Percentiles rank a stretch among this genome's conserved stretches.
Evolutionary conservation across 2,797 vertebrate genomes (phyloP).

Genomic region (Muscicapa comitata): DNA sequence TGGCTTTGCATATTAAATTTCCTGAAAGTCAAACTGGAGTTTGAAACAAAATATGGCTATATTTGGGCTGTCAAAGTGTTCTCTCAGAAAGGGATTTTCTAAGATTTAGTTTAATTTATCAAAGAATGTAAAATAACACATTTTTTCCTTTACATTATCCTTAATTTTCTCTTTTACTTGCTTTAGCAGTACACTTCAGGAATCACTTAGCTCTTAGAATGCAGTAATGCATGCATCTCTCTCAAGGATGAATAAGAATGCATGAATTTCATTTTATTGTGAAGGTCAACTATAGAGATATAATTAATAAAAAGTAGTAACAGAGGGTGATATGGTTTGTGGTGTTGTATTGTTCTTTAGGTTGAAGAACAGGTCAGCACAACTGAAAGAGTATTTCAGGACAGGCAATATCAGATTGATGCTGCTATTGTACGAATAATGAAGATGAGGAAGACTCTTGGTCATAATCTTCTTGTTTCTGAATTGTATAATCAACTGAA

Average conservation of each 20-base stretch:
- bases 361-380: conserved; percentile 93
- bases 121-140: background rate
- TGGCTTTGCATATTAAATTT: background rate
- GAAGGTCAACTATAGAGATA: background rate
- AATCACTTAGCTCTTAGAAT: background rate
- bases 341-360: conserved; percentile 61
- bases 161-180: background rate
- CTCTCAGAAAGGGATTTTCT: background rate
- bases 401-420: conserved; percentile 93
- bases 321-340: background rate
- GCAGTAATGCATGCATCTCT: background rate
- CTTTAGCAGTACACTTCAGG: background rate
- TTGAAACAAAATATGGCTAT: background rate
- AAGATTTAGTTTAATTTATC: background rate
- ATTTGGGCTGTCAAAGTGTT: background rate
- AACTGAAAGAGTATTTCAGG: conserved; percentile 92
- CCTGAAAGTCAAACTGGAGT: background rate
- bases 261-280: background rate
- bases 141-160: background rate
- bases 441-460: conserved; percentile 95
- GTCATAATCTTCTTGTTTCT: conserved; percentile 91
- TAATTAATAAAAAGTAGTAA: background rate
- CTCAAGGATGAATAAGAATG: background rate
- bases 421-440: conserved; percentile 93
- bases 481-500: conserved; percentile 94